phyloP scores from a whole-genome alignment of 2,113 vertebrate species.

The Melospiza georgiana region DNA sequence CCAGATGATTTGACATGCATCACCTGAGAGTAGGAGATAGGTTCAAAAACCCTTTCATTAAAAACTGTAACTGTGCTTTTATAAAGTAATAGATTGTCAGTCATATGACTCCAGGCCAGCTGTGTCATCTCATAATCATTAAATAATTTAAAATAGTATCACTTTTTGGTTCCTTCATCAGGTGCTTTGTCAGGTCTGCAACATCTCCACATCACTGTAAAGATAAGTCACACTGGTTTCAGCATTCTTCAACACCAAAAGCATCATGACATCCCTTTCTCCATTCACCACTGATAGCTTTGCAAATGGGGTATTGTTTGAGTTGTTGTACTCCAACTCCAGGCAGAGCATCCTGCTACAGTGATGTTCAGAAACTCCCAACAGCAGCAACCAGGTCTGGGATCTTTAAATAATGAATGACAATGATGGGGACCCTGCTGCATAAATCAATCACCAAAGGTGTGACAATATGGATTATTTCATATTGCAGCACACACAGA shows the following conservation, averaged over 20 bases:
- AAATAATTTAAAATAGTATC: neutral
- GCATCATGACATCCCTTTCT: neutral
- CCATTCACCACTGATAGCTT: neutral
- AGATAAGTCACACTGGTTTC: neutral
- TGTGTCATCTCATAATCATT: neutral
- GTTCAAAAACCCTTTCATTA: neutral
- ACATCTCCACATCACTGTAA: neutral
- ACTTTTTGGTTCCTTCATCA: neutral
- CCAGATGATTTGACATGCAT: neutral
- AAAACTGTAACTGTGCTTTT: neutral
- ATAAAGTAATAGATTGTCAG: neutral
- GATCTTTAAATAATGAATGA: rapidly evolving
- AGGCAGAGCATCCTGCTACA: neutral
- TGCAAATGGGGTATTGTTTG: neutral
- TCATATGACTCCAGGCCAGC: neutral
- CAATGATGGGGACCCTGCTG: neutral
- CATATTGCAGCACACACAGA: neutral
- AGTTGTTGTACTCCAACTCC: rapidly evolving
- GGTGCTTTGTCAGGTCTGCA: neutral
- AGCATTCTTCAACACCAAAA: neutral
- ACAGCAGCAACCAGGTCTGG: rapidly evolving
- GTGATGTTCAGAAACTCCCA: neutral
- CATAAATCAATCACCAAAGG: neutral
- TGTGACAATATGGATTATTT: neutral
- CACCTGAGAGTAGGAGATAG: neutral